Conservation (phyloP, 2,797 vertebrate species). For the Cephalopachus bancanus region DNA sequence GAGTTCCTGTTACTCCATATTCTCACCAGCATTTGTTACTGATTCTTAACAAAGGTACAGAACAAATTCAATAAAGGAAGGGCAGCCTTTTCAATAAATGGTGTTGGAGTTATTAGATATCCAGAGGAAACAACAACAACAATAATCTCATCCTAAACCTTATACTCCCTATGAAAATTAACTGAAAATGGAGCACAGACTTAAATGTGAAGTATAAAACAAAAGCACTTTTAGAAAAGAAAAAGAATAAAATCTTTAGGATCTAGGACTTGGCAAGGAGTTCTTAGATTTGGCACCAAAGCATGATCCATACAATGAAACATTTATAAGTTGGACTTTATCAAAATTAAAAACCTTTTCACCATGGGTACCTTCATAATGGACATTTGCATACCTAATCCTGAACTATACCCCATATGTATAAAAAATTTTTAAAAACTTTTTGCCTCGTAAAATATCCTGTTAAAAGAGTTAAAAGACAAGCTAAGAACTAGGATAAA, state of each 20-base stretch:
- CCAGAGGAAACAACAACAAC: neutral
- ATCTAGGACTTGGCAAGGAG: neutral
- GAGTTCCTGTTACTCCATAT: neutral
- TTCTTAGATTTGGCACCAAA: neutral
- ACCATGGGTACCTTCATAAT: no score
- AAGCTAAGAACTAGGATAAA: neutral
- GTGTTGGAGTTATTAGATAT: neutral
- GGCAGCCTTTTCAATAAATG: neutral
- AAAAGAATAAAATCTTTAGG: neutral
- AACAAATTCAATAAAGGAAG: neutral
- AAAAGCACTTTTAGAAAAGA: neutral
- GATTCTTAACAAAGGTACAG: neutral
- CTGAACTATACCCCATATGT: no score
- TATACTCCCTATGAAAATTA: neutral
- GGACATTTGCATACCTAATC: no score
- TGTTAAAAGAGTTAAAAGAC: no score
- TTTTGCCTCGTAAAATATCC: neutral
- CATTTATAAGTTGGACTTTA: neutral
- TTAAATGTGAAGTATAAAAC: neutral
- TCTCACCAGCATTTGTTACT: neutral
- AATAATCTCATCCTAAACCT: neutral
- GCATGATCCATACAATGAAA: neutral
- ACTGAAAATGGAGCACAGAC: neutral
- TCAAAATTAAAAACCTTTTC: neutral
- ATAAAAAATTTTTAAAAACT: no score